These are phyloP conservation scores for Epicauta chinensis DNA, from an alignment of 1,140 invertebrate species.

Conservation along the genomic window DNA sequence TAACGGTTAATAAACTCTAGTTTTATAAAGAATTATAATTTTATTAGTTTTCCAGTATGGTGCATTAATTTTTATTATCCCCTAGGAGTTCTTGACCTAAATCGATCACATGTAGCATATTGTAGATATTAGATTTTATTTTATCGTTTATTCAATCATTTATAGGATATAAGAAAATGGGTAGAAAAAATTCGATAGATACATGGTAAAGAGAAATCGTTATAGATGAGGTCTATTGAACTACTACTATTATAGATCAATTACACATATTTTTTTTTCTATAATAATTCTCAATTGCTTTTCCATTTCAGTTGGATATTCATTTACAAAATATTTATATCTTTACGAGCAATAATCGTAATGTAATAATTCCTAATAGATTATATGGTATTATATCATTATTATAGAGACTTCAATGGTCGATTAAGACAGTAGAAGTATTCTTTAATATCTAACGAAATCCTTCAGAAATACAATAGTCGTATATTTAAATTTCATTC, in stretches of 20 bases:
- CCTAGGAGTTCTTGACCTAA: constrained; percentile 14
- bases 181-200: not conserved
- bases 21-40: constrained; percentile 3
- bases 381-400: too few species aligned
- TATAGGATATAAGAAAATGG: too few species aligned
- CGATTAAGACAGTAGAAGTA: too few species aligned
- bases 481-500: too few species aligned
- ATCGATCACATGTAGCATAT: constrained; percentile 2
- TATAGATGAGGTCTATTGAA: constrained; percentile 10
- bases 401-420: too few species aligned
- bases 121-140: constrained; percentile 3
- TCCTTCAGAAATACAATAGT: too few species aligned
- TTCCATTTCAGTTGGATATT: too few species aligned
- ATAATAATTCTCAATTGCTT: too few species aligned
- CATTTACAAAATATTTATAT: too few species aligned
- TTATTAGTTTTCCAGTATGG: constrained; percentile 4
- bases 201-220: constrained; percentile 8
- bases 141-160: constrained; percentile 6
- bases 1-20: constrained; percentile 15
- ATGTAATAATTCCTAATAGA: too few species aligned
- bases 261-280: not conserved
- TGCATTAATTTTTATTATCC: constrained; percentile 17
- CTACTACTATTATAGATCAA: constrained; percentile 13
- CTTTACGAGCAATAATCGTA: too few species aligned
- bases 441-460: too few species aligned